Evolutionary conservation across 2,888 invertebrate species (phyloP), one percentile per base, ranked within the genome.

Genomic region (Caenorhabditis japonica): DNA sequence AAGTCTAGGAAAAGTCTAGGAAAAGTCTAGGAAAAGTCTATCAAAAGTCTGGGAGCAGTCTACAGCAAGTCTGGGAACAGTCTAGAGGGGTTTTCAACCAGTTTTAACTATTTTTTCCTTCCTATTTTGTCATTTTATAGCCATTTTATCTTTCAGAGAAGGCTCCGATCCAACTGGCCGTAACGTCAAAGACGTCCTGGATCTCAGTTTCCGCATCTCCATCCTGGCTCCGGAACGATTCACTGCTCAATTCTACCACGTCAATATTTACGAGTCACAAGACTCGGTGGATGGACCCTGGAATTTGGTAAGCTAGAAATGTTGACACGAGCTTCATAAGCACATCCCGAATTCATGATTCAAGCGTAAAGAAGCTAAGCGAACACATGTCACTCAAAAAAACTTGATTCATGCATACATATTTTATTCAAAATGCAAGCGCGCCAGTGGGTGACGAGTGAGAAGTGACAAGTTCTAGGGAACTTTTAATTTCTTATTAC

Each of bases 221-320:
- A 71, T 59, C 3, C 17, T 58, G 17, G 44, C 49, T 0, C 71
- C 71, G 3, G 71, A 71, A 25, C 15, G 62, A 17, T 51, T 58
- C 33, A 38, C 62, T 5, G 52, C 64, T 3, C 43, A 44, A 7
- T 55, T 17, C 19, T 72, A 19, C 49, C 27, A 55, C 21, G 8
- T 73, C 3, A 46, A 68, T 44, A 70, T 83, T 13, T 83, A 73
- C 21, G 81, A 83, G 44, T 74, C 76, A 33, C 80, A 83, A 30
- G 77, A 75, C 13, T 59, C 51, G 7, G 36, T 68, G 8, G 69
- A 77, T 34, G 83, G 81, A 8, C 78, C 82, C 0, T 83, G 83
- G 83, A 76, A 69, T 59, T 51, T 81, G 76, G 83, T 83, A n/a
- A 34, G 46, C n/a, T n/a, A n/a, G n/a, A n/a, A n/a, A n/a, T n/a